Conservation (phyloP, 2,113 vertebrate genomes). For the Callithrix jacchus region DNA sequence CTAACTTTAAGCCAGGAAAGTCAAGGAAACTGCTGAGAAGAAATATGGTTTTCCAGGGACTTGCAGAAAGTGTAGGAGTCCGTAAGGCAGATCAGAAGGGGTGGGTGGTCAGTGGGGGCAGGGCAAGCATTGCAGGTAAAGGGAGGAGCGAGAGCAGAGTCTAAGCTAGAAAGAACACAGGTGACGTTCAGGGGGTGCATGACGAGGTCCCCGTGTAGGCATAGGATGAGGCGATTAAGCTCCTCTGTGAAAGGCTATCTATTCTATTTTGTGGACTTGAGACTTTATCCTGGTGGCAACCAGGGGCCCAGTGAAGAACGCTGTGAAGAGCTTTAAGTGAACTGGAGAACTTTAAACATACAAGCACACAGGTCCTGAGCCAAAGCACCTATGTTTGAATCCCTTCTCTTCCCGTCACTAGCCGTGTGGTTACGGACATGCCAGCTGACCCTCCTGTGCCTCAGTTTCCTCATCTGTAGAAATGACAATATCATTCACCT, state of each 20-base stretch:
- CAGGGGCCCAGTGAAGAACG: not conserved
- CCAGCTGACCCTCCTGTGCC: not conserved
- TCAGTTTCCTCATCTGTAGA: not conserved
- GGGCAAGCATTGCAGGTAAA: not conserved
- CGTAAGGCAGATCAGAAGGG: not conserved
- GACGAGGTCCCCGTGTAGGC: no score
- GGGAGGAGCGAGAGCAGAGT: not conserved
- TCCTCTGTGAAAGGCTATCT: not conserved
- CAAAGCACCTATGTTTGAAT: not conserved
- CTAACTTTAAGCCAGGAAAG: not conserved
- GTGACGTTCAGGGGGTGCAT: not conserved
- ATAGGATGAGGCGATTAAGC: not conserved
- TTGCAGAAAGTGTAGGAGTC: not conserved
- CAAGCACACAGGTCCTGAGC: not conserved
- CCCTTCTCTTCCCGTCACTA: not conserved
- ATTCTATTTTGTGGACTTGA: not conserved
- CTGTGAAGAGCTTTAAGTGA: not conserved
- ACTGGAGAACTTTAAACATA: not conserved
- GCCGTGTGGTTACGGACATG: not conserved
- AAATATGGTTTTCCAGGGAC: not conserved
- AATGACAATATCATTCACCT: not conserved
- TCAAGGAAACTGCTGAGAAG: not conserved
- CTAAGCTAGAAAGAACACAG: accelerated
- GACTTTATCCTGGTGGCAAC: not conserved
- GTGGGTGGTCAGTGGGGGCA: no score